Percentiles rank a stretch among this genome's conserved stretches.
Evolutionary conservation across 2,888 invertebrate genomes (phyloP).

Genomic region (Hemistola chrysoprasaria): DNA sequence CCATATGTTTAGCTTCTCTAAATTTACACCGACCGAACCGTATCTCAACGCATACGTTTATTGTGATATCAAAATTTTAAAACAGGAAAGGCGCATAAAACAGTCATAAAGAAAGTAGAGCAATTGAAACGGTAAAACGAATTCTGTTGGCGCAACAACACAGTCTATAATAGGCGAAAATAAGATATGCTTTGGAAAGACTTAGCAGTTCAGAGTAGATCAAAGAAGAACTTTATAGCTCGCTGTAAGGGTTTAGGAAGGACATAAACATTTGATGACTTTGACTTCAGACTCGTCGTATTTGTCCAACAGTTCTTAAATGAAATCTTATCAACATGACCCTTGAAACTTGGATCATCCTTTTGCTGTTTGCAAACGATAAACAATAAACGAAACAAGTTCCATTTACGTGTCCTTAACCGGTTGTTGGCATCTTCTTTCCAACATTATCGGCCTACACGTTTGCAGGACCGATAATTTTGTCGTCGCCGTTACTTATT

Average conservation of each 20-base stretch:
- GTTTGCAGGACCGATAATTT: constrained; percentile 39
- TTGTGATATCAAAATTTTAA: constrained; percentile 23
- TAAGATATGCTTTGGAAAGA: constrained; percentile 31
- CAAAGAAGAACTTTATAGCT: constrained; percentile 48
- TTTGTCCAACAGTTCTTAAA: constrained; percentile 21
- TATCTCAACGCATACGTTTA: constrained; percentile 5
- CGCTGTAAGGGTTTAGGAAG: constrained; percentile 44
- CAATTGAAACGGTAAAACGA: constrained; percentile 14
- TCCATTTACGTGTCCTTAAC: constrained; percentile 7
- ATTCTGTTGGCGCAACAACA: constrained; percentile 11
- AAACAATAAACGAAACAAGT: constrained; percentile 12
- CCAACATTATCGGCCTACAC: constrained; percentile 31
- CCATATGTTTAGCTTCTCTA: constrained; percentile 19
- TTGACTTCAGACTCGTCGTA: constrained; percentile 26
- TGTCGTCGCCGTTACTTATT: constrained; percentile 31
- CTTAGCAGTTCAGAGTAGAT: constrained; percentile 42
- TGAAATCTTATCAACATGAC: neutral
- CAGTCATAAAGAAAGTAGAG: constrained; percentile 9
- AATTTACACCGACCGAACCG: neutral
- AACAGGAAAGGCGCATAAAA: constrained; percentile 14
- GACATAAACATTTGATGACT: constrained; percentile 43
- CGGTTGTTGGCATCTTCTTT: constrained; percentile 23
- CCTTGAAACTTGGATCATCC: no score
- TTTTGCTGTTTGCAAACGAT: no score
- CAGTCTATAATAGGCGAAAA: constrained; percentile 15